Base-by-base conservation (phyloP, 2,888 invertebrate genomes). In the Cybosia mesomella region DNA sequence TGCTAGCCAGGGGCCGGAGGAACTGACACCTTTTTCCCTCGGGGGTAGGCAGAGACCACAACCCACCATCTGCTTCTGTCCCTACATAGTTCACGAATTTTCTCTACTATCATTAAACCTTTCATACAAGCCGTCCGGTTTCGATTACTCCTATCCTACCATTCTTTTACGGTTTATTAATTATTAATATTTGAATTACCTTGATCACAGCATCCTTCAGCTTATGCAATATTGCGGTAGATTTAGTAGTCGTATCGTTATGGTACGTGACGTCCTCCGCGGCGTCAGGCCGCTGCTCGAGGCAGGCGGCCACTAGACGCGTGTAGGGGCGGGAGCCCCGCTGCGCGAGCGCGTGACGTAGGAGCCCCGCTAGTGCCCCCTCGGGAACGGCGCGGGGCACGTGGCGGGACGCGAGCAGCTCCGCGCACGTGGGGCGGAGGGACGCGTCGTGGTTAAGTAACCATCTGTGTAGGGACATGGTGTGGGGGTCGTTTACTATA, bases 351-450 rank as follows among this genome's bases (percentile, higher is more conserved):
- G 21, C 13, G 36, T 13, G 36, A 15, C 36, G 36, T 5, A 34
- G 59, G 13, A 98, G 96, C 77, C 98, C 98, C 64, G 97, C 97
- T 1, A 99, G 89, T 73, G 98, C 97, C 0, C 97, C 97, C 77
- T 98, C 98, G 83, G 98, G 98, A n/a, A 98, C 95, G 0, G 98
- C 97, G 0, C 98, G 97, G 0, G 99, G 99, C 4, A 99, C 95
- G 79, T 97, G 96, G 70, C 97, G 97, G 0, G 98, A 98, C 43
- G 97, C 96, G 0, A 99, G 92, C 2, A 99, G 94, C 86, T 99
- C 98, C 55, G 97, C 96, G 9, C 98, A 97, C 0, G 98, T 97
- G 0, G 99, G 99, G 7, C 99, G 95, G 76, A 96, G 93, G 43
- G 96, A 96, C 0, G 98, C 97, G 88, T 99, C 98, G 87, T 99